A percentile compares a stretch with the other conserved stretches of the same genome.
phyloP scores from a whole-genome alignment of 2,888 invertebrate species.

The Nematopogon swammerdamellus region DNA sequence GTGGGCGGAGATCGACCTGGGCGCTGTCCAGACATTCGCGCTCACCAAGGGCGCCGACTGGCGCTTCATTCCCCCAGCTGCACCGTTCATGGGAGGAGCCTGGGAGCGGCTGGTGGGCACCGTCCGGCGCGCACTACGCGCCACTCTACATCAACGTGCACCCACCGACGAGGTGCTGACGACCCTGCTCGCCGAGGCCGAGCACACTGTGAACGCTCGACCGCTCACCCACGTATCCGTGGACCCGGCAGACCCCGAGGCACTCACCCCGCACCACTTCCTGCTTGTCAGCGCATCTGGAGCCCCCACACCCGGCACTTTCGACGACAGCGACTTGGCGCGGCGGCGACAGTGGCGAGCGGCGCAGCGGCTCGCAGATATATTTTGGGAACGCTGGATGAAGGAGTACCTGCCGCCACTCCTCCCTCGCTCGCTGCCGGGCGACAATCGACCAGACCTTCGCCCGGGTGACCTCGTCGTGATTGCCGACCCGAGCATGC shows the following conservation, averaged over 20 bases:
- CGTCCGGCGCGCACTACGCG: neutral
- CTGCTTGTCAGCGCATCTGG: constrained; percentile 9
- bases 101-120: neutral
- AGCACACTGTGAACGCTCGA: constrained; percentile 10
- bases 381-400: constrained; percentile 16
- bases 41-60: neutral
- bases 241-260: constrained; percentile 11
- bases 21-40: neutral
- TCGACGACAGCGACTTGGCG: constrained; percentile 7
- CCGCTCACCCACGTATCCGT: neutral
- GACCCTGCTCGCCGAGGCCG: constrained; percentile 10
- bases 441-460: neutral
- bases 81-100: neutral
- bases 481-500: neutral
- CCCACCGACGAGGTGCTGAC: constrained; percentile 8
- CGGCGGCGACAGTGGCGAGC: constrained; percentile 2
- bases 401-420: constrained; percentile 15
- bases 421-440: neutral
- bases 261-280: constrained; percentile 17
- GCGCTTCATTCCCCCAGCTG: constrained; percentile 3
- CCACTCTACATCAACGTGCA: neutral
- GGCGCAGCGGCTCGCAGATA: constrained; percentile 2
- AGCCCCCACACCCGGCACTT: constrained; percentile 7
- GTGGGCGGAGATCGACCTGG: neutral
- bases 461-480: neutral